Base-by-base conservation (phyloP, 2,888 invertebrate genomes). In the Synanthedon tipuliformis region DNA sequence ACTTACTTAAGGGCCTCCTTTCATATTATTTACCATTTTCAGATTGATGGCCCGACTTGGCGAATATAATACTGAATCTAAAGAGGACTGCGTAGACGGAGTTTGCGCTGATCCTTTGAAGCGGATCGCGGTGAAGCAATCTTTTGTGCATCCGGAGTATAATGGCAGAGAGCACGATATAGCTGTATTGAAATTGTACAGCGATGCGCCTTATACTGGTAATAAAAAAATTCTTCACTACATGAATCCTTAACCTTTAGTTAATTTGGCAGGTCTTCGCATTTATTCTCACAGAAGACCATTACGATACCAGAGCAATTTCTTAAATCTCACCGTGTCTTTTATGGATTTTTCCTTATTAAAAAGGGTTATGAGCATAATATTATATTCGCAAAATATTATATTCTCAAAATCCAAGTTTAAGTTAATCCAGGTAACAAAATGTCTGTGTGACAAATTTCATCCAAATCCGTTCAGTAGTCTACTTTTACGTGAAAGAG, bases 41-140 rank as follows among this genome's bases (percentile, higher is more conserved):
- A 68, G 74, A 48, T 52, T 77, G 54, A 65, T 61, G 51, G 71
- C 60, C 45, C 75, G 77, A 50, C 66, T 81, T 15, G 78, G 79
- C 5, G 80, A 81, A 59, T 78, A 77, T 57, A 71, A 81, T 52
- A 51, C 70, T 27, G 59, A 65, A 2, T 53, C 66, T 4, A 59
- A 66, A 5, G 51, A 52, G 40, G 80, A 81, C 53, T 73, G 75
- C 59, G 65, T 70, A 0, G 52, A 54, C 3, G 67, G 57, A 1
- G 58, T 71, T 0, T 72, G 73, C 58, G 63, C 68, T 3, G 67
- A 71, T 4, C 59, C 61, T 0, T 54, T 66, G 0, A 51, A 65
- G 1, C 55, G 59, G 4, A 53, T 71, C 0, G 57, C 65, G 0
- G 61, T 75, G 0, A 58, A 56, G n/a, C 54, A 64, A 0, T 55